Evolutionary conservation across 2,888 invertebrate genomes (phyloP).

Genomic region (Rotaria sp.): DNA sequence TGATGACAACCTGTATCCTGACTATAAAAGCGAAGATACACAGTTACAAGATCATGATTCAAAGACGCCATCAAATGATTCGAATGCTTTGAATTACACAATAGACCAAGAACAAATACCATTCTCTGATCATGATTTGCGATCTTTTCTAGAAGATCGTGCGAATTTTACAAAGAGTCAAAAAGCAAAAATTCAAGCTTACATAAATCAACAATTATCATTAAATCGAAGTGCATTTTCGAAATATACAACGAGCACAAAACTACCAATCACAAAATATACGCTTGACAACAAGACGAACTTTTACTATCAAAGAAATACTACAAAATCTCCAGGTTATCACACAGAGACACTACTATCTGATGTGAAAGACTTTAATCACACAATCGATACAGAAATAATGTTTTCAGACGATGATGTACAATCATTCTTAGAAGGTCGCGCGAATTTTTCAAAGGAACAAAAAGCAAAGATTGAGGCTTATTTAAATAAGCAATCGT

Average conservation of each 20-base stretch:
- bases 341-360: too few relatives aligned
- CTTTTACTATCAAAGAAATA: too few relatives aligned
- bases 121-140: background rate
- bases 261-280: too few relatives aligned
- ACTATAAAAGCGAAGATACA: too few relatives aligned
- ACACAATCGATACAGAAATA: background rate
- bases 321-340: too few relatives aligned
- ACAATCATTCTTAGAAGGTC: background rate
- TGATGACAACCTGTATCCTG: background rate
- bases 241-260: background rate
- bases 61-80: background rate
- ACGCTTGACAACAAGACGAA: too few relatives aligned
- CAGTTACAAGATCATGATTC: too few relatives aligned
- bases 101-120: background rate
- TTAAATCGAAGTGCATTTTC: background rate
- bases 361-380: too few relatives aligned
- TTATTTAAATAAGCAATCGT: background rate
- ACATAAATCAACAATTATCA: background rate
- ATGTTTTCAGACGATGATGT: background rate
- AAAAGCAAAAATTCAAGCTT: background rate
- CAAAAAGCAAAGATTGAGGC: background rate
- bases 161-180: background rate
- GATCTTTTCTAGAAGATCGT: background rate
- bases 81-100: background rate
- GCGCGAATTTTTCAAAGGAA: background rate